Percentiles rank a stretch among this genome's conserved stretches.
Evolutionary conservation across 2,888 invertebrate species (phyloP).

Genomic region (Dusona sp.): DNA sequence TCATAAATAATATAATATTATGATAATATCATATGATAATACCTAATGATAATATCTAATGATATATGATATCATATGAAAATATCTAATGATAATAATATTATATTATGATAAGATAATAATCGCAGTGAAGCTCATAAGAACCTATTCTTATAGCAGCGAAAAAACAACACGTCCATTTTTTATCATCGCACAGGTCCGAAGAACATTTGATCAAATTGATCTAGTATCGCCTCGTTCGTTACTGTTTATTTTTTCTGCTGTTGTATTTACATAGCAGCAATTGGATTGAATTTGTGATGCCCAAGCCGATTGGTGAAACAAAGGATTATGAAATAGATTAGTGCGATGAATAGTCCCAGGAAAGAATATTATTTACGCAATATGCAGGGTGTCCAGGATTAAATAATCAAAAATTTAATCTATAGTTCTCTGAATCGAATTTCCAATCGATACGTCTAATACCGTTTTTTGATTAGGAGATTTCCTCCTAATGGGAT

Average conservation of each 20-base stretch:
- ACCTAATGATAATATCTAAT: too few species aligned
- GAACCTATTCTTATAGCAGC: neutral
- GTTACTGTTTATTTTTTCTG: neutral
- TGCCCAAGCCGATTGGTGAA: neutral
- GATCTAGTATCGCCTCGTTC: neutral
- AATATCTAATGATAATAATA: too few species aligned
- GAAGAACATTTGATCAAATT: neutral
- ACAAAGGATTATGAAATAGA: neutral
- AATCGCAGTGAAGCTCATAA: too few species aligned
- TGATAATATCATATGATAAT: too few species aligned
- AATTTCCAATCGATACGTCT: neutral
- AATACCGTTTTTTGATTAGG: neutral
- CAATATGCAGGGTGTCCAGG: neutral
- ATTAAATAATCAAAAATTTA: neutral
- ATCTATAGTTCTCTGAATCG: neutral
- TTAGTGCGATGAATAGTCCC: too few species aligned
- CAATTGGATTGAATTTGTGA: neutral
- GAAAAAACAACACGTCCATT: neutral
- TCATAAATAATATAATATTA: too few species aligned
- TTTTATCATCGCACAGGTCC: neutral
- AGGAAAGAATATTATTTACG: too few species aligned
- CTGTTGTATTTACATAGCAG: neutral
- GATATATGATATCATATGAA: too few species aligned
- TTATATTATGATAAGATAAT: too few species aligned
- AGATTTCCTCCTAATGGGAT: neutral